Conservation (phyloP, 1,140 invertebrate species). For the Augochlora pura region DNA sequence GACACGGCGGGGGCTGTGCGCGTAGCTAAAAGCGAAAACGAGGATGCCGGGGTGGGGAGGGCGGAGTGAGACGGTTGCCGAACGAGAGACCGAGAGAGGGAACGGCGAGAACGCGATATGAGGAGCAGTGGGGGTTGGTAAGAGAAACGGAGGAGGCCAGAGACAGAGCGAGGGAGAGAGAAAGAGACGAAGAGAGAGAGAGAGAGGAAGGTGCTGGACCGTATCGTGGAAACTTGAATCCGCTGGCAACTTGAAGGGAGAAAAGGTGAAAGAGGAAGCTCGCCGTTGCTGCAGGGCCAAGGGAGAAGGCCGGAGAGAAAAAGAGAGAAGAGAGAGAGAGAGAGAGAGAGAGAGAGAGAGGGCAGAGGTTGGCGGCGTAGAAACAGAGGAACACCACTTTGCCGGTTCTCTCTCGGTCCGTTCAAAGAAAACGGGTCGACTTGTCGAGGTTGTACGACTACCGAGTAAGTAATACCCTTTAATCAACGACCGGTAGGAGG, state of each 20-base stretch:
- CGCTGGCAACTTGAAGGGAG: neutral
- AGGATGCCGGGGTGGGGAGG: neutral
- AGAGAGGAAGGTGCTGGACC: slow-evolving; percentile 9
- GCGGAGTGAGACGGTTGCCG: neutral
- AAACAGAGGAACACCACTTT: slow-evolving; percentile 46
- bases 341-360: slow-evolving; percentile 9
- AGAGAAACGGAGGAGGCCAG: too few species aligned
- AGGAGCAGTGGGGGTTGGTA: neutral
- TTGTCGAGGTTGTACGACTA: slow-evolving; percentile 24
- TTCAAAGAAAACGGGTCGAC: slow-evolving; percentile 48
- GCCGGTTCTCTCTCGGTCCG: slow-evolving; percentile 23
- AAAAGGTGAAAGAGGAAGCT: neutral
- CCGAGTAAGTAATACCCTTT: slow-evolving; percentile 48
- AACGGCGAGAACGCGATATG: neutral
- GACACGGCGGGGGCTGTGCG: neutral
- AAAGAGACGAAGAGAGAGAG: too few species aligned
- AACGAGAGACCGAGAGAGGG: too few species aligned
- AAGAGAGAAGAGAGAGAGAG: neutral
- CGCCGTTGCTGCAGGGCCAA: neutral
- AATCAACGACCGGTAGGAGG: slow-evolving; percentile 28
- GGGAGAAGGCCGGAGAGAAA: neutral
- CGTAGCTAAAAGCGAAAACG: slow-evolving; percentile 32
- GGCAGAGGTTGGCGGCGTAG: slow-evolving; percentile 20
- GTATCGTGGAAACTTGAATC: slow-evolving; percentile 34
- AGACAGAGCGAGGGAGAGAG: too few species aligned